Percentiles rank a stretch among this genome's conserved stretches.
These are phyloP conservation scores for Dermolepida albohirtum DNA, from an alignment of 2,888 invertebrate genomes.

Conservation along the genomic window DNA sequence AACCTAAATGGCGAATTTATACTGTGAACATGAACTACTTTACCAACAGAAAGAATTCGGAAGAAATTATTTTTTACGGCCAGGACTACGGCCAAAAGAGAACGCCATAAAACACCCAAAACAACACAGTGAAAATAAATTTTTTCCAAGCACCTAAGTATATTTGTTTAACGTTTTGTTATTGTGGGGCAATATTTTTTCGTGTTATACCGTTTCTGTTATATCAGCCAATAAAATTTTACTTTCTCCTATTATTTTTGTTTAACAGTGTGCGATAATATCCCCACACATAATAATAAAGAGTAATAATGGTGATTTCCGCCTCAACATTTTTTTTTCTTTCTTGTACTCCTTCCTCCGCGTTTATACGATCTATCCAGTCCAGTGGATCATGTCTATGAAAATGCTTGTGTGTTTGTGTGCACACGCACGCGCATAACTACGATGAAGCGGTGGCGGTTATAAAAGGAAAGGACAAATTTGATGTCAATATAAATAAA, in stretches of 20 bases:
- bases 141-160: background rate
- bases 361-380: background rate
- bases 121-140: background rate
- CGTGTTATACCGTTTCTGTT: background rate
- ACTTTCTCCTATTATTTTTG: constrained; percentile 18
- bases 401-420: background rate
- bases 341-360: background rate
- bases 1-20: too few species aligned
- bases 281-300: constrained; percentile 20
- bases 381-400: background rate
- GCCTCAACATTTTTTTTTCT: background rate
- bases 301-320: constrained; percentile 12
- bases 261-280: constrained; percentile 8
- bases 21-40: too few species aligned
- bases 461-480: constrained; percentile 15
- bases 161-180: constrained; percentile 1
- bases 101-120: background rate
- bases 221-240: constrained; percentile 12
- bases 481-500: constrained; percentile 32
- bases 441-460: background rate
- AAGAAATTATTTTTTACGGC: too few species aligned
- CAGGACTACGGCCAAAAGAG: too few species aligned
- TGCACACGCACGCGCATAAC: background rate
- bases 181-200: constrained; percentile 3
- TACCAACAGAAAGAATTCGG: too few species aligned